Base-by-base conservation (phyloP, 37 sponge, comb jelly and placozoan genomes). In the Corticium candelabrum region DNA sequence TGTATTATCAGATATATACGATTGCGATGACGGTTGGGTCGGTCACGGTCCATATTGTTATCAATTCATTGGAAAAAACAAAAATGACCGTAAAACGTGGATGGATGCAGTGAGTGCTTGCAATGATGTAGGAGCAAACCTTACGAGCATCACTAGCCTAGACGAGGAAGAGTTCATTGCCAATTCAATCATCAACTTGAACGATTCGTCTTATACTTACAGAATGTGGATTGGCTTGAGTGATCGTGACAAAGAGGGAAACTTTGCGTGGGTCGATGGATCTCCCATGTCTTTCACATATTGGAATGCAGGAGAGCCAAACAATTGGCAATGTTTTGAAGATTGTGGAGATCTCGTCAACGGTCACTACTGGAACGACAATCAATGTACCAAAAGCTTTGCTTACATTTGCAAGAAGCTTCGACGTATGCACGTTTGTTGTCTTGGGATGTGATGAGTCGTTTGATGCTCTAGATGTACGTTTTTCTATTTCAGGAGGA, bases 351-450 rank as follows among this genome's bases (percentile, higher is more conserved):
- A 50, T 27, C 11, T 50, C 21, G 62, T 50, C 21, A 29, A 34
- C 73, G 73, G 73, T 70, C 73, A 70, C 5, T 4, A 70, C 36
- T 70, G 73, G 73, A 70, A 70, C 73, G 73, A 70, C 73, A 70
- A 70, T 32, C 4, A 29, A 4, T 70, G 73, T 32, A 29, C 73
- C 35, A 15, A 29, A 70, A 29, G 31, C 5, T 34, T 35, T 7
- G 31, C 73, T 5, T 70, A 35, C 36, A 70, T 70, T 32, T 70
- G 73, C 73, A 4, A 70, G 31, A 70, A 29, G 36, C 31, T 7
- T 5, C 5, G 31, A 4, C 5, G 73, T 70, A 70, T 30, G 73
- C 62, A 50, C n/a, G n/a, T n/a, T n/a, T n/a, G n/a, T n/a, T n/a
- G n/a, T n/a, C n/a, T n/a, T n/a, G n/a, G n/a, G n/a, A 50, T 50